Percentiles rank a stretch among this genome's conserved stretches.
These are phyloP conservation scores for Ibycter americanus DNA, from an alignment of 2,797 vertebrate species.

Conservation along the genomic window DNA sequence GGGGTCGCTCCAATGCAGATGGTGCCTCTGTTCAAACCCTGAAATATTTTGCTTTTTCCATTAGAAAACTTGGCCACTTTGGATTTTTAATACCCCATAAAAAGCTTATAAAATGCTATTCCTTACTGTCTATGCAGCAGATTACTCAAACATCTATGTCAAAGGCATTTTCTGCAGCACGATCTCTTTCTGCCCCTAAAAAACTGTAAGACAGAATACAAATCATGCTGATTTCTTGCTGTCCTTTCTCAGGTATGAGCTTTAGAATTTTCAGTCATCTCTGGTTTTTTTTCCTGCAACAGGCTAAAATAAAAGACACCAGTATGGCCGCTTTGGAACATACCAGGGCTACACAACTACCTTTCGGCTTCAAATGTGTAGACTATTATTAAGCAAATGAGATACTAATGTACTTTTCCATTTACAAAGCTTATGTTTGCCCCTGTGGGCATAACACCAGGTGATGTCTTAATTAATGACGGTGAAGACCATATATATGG, in stretches of 20 bases:
- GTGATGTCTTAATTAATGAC: constrained; percentile 39
- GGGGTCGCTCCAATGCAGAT: background rate
- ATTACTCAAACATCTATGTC: background rate
- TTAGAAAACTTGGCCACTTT: constrained; percentile 5
- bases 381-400: constrained; percentile 44
- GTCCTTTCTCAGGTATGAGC: background rate
- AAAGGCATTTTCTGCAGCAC: constrained; percentile 1
- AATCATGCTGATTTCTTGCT: background rate
- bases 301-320: background rate
- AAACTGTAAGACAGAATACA: background rate
- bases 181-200: background rate
- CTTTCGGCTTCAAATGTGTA: background rate
- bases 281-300: background rate
- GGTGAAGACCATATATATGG: background rate
- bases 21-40: constrained; percentile 1
- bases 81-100: constrained; percentile 18
- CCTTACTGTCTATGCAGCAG: background rate
- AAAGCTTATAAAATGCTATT: constrained; percentile 9
- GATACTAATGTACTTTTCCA: constrained; percentile 11
- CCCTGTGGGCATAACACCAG: constrained; percentile 20
- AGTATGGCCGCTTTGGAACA: background rate
- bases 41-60: constrained; percentile 8
- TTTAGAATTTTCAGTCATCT: background rate
- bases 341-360: background rate
- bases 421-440: constrained; percentile 29